Evolutionary conservation across 2,888 invertebrate species (phyloP), one percentile per base, ranked within the genome.

Genomic region (Hemithea aestivaria): DNA sequence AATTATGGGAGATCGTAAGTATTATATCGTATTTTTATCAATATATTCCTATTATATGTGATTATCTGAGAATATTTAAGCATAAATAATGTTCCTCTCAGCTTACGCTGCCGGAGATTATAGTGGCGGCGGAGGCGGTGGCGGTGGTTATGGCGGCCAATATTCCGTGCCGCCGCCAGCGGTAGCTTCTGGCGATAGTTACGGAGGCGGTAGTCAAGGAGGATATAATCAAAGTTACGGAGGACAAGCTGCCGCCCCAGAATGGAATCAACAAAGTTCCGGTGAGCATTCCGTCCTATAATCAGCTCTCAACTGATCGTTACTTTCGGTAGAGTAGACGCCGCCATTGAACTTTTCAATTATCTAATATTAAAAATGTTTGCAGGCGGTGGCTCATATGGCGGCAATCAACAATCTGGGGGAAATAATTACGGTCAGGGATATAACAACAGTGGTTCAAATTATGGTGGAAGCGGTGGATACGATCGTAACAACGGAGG

Each of bases 151-250:
- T 60, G 73, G 80, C 20, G 71, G 79, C 50, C 78, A 82, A 63
- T 82, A 88, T 72, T 75, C 87, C 35, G 73, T 87, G 63, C 80
- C 88, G 50, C 80, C 87, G 36, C 80, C 88, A 28, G 56, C 81
- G 31, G 66, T 81, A 60, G 62, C 73, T 48, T 70, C 81, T 30
- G 70, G 78, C 30, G 87, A 82, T 45, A 87, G 68, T 51, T 82
- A 59, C 58, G 76, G 76, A 54, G 68, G 68, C 30, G 65, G 68
- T 40, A 62, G 40, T 26, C 80, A 73, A 68, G 70, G 72, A 31
- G 59, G 66, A 10, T 84, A 80, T 50, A 71, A 68, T 45, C 81
- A 73, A 64, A 67, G 66, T 51, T 84, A 82, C 47, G 53, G 66
- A 43, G 67, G 57, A n/a, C 73, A 74, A 52, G 66, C 61, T 45